phyloP scores from a whole-genome alignment of 2,797 vertebrate species.

The Orestias chungarensis region DNA sequence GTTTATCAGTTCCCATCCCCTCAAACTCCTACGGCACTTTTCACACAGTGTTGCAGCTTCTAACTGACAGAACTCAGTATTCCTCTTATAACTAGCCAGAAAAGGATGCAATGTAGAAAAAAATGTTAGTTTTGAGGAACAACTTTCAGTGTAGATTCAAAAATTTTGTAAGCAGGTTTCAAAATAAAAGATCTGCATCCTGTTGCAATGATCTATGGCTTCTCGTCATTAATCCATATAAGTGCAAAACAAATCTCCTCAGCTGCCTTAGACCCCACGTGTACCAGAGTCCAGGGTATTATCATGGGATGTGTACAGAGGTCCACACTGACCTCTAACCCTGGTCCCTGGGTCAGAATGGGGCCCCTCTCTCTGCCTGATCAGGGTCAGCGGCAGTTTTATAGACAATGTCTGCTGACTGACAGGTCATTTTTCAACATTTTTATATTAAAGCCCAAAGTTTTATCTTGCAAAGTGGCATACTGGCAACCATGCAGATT shows the following conservation, averaged over 20 bases:
- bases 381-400: slow-evolving; percentile 72
- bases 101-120: slow-evolving; percentile 44
- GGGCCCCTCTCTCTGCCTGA: slow-evolving; percentile 75
- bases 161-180: slow-evolving; percentile 84
- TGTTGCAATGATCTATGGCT: slow-evolving; percentile 87
- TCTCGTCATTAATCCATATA: slow-evolving; percentile 67
- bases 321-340: slow-evolving; percentile 86
- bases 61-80: slow-evolving; percentile 61
- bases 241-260: too few species aligned
- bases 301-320: slow-evolving; percentile 82
- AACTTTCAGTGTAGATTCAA: slow-evolving; percentile 54
- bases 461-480: slow-evolving; percentile 76
- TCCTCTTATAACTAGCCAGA: slow-evolving; percentile 65
- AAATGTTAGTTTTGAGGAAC: slow-evolving; percentile 44
- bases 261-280: slow-evolving; percentile 36
- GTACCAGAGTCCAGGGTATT: slow-evolving; percentile 75
- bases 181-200: slow-evolving; percentile 88
- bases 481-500: slow-evolving; percentile 73
- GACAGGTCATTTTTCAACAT: slow-evolving; percentile 73
- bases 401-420: slow-evolving; percentile 76
- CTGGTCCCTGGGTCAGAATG: slow-evolving; percentile 77
- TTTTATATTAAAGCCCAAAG: slow-evolving; percentile 71
- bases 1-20: slow-evolving; percentile 28
- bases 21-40: slow-evolving; percentile 33
- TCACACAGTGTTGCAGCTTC: slow-evolving; percentile 59